Evolutionary conservation across 2,797 vertebrate genomes (phyloP).

Genomic region (Aeoliscus strigatus): DNA sequence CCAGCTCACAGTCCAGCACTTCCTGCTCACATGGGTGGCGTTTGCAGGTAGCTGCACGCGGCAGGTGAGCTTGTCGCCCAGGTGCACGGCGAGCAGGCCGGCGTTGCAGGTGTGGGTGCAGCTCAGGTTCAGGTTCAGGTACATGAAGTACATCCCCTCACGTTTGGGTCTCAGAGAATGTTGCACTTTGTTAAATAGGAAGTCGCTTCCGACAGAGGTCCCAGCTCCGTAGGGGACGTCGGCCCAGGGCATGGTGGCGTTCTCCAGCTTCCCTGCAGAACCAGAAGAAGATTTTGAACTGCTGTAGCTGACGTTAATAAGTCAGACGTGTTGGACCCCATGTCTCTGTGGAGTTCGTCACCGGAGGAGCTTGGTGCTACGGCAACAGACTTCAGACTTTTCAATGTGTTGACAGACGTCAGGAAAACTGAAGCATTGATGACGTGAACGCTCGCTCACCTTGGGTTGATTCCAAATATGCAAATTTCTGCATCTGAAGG

Average conservation of each 20-base stretch:
- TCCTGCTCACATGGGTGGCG: fast-evolving
- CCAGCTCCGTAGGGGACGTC: fast-evolving
- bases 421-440: too few species aligned
- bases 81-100: conserved; percentile 2
- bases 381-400: too few species aligned
- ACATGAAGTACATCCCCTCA: conserved; percentile 56
- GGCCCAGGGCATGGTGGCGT: conserved; percentile 15
- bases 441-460: conserved; percentile 47
- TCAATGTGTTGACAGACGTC: too few species aligned
- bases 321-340: fast-evolving
- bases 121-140: conserved; percentile 43
- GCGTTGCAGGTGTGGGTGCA: background rate
- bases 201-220: conserved; percentile 27
- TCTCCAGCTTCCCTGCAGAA: conserved; percentile 23
- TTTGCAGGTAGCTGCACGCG: conserved; percentile 25
- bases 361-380: background rate
- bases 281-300: conserved; percentile 29
- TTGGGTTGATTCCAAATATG: background rate
- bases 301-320: conserved; percentile 8
- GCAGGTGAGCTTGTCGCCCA: conserved; percentile 39
- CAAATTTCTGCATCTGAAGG: conserved; percentile 53
- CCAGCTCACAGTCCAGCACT: conserved; percentile 58
- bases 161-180: background rate
- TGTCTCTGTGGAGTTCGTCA: background rate
- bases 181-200: fast-evolving